These are phyloP conservation scores for Eleginops maclovinus DNA, from an alignment of 2,113 vertebrate genomes.

Conservation along the genomic window DNA sequence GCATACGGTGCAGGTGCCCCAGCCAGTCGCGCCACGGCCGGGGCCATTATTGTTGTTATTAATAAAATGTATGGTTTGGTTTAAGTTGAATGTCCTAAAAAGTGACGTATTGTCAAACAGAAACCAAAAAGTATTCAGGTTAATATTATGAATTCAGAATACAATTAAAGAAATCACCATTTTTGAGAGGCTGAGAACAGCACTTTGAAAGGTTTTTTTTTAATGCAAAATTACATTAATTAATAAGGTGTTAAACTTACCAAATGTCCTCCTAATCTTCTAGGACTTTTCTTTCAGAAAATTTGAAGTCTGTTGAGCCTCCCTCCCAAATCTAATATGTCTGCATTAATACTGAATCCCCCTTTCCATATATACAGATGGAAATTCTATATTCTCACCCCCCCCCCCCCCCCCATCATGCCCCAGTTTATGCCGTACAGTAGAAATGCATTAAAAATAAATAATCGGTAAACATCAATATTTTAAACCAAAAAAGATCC, in stretches of 20 bases:
- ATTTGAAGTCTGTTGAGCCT: neutral
- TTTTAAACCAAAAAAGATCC: neutral
- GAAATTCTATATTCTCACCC: neutral
- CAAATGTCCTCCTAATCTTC: neutral
- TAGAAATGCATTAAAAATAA: constrained; percentile 4
- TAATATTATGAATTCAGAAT: too few relatives aligned
- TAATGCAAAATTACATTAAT: too few relatives aligned
- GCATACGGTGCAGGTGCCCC: too few relatives aligned
- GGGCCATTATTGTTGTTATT: too few relatives aligned
- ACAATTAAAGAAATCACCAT: too few relatives aligned
- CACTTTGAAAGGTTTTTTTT: too few relatives aligned
- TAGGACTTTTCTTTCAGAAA: neutral
- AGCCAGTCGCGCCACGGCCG: too few relatives aligned
- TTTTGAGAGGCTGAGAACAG: too few relatives aligned
- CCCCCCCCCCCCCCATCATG: neutral
- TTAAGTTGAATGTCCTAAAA: too few relatives aligned
- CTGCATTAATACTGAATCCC: neutral
- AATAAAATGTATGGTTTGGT: too few relatives aligned
- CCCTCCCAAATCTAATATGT: neutral
- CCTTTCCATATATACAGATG: neutral
- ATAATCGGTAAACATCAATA: constrained; percentile 8
- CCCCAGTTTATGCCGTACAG: neutral
- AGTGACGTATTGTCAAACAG: too few relatives aligned
- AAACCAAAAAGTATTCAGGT: too few relatives aligned
- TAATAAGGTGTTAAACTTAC: neutral